Evolutionary conservation across 92 coral and sea anemone genomes (phyloP).

Genomic region (Anthopleura xanthogrammica): DNA sequence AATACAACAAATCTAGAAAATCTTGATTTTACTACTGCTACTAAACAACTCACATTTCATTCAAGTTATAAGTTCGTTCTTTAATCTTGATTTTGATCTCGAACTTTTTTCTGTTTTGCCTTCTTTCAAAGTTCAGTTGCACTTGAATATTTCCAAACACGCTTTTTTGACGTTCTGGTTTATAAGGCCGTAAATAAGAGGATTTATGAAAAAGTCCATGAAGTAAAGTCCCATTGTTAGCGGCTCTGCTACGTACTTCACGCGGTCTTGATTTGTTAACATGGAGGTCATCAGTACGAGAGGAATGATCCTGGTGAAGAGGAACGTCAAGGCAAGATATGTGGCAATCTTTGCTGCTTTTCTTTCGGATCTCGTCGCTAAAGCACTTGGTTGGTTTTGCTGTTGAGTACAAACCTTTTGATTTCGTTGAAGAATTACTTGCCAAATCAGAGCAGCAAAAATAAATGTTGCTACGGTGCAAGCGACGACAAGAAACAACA

Average conservation of each 20-base stretch:
- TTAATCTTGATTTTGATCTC: too few relatives aligned
- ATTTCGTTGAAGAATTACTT: background rate
- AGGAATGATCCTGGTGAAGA: conserved; percentile 10
- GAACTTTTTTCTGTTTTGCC: background rate
- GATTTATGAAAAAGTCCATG: background rate
- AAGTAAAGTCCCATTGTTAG: background rate
- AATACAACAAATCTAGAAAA: too few relatives aligned
- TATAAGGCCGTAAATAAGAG: conserved; percentile 8
- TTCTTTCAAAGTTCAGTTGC: background rate
- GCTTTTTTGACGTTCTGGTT: conserved; percentile 4
- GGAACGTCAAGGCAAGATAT: background rate
- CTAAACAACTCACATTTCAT: too few relatives aligned
- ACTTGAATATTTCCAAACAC: background rate
- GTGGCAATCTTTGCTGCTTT: conserved; percentile 3
- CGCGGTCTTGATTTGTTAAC: background rate
- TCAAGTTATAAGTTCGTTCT: too few relatives aligned
- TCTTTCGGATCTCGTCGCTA: background rate
- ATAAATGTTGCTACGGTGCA: background rate
- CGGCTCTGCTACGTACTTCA: background rate
- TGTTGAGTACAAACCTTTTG: background rate
- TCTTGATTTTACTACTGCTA: too few relatives aligned
- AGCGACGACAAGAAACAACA: background rate
- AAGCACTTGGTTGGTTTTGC: background rate
- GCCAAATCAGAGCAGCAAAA: conserved; percentile 14
- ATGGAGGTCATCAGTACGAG: background rate